A percentile compares a stretch with the other conserved stretches of the same genome.
phyloP scores from a whole-genome alignment of 2,113 vertebrate species.

The Heliornis fulica region DNA sequence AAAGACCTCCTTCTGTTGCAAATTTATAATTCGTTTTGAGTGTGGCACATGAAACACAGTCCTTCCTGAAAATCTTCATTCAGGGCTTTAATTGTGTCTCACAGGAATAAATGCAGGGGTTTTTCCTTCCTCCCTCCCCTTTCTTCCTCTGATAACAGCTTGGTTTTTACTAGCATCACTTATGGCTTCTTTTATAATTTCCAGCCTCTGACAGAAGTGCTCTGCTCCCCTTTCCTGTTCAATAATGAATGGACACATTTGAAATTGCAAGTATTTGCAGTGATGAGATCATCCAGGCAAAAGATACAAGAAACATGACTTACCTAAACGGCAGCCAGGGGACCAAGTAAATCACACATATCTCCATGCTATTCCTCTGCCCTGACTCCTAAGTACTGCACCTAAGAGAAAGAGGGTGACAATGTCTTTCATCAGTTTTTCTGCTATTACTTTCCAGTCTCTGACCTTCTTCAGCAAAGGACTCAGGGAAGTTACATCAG shows the following conservation, averaged over 20 bases:
- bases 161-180: slow-evolving; percentile 28
- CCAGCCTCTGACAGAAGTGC: slow-evolving; percentile 16
- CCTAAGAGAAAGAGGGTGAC: not conserved
- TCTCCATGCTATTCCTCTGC: fast-evolving
- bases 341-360: not conserved
- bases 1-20: not conserved
- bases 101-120: slow-evolving; percentile 13
- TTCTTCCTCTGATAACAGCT: slow-evolving; percentile 16
- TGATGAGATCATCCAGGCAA: slow-evolving; percentile 41
- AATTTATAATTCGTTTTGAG: slow-evolving; percentile 8
- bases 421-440: not conserved
- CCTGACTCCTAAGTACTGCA: not conserved
- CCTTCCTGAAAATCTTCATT: not conserved
- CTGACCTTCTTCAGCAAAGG: not conserved
- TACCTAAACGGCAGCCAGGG: not conserved
- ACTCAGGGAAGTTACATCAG: not conserved
- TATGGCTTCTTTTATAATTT: slow-evolving; percentile 23
- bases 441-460: not conserved
- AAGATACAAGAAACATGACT: not conserved
- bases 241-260: slow-evolving; percentile 54
- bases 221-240: slow-evolving; percentile 17
- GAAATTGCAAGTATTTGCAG: slow-evolving; percentile 50
- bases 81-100: slow-evolving; percentile 44
- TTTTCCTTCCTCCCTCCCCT: not conserved
- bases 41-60: not conserved